Evolutionary conservation across 2,888 invertebrate species (phyloP), one percentile per base, ranked within the genome.

Genomic region (Eupithecia tripunctaria): DNA sequence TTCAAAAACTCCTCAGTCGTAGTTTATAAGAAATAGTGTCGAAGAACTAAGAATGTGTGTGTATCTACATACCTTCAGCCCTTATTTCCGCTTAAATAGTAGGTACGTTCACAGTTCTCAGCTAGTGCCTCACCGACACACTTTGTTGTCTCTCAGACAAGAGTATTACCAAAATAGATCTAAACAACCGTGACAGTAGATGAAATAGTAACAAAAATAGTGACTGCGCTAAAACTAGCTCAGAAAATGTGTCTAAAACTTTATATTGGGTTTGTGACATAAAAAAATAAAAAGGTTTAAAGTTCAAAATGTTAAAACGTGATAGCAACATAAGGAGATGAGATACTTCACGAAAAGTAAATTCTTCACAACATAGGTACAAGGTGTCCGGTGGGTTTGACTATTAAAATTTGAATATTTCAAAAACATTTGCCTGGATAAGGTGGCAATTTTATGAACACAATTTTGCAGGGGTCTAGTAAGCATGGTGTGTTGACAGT

Each of bases 1-100:
- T 89, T 91, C 88, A 88, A 94, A 93, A 94, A 88, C 88, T 87
- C 81, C 83, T 93, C 93, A 93, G 93, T 93, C 94, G 80, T 86
- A 89, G 88, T 89, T 88, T 90, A 86, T 90, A 90, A 91, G 89
- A 92, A 89, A 88, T 90, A 88, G 56, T 43, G 65, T 36, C 63
- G 27, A 25, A 15, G 27, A 59, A 27, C 59, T 59, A 47, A 47
- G n/a, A 47, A 47, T 47, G 47, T n/a, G 27, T 27, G 18, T 1
- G 1, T 59, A 27, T 15, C n/a, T 51, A 47, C 6, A 8, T 25
- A 4, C 25, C 15, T 27, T 59, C 2, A 15, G 0, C 15, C 18
- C 15, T 15, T n/a, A 10, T 27, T 59, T 59, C 27, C 27, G 59
- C 15, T 59, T 27, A 59, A 59, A 27, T 27, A 59, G 3, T 27